Evolutionary conservation across 2,888 invertebrate genomes (phyloP).

Genomic region (Callimorpha dominula): DNA sequence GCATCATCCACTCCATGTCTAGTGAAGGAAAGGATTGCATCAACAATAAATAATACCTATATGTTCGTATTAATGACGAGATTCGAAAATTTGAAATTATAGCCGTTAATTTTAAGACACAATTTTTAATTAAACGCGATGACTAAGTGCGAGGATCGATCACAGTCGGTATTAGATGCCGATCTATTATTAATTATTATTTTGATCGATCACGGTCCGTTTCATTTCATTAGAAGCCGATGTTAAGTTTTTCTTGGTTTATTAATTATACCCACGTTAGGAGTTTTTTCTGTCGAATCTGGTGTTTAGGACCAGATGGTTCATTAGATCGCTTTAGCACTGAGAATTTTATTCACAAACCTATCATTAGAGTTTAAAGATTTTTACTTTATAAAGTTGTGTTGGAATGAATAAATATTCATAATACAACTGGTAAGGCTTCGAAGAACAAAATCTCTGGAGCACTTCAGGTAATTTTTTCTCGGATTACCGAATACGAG

Average conservation of each 20-base stretch:
- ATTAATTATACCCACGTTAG: constrained; percentile 65
- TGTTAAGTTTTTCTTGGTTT: constrained; percentile 70
- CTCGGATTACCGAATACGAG: constrained; percentile 67
- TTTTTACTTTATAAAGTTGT: not conserved
- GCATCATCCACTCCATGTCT: constrained; percentile 43
- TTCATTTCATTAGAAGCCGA: constrained; percentile 81
- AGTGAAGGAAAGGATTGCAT: constrained; percentile 48
- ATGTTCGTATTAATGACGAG: constrained; percentile 68
- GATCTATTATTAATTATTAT: constrained; percentile 86
- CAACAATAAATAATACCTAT: constrained; percentile 50
- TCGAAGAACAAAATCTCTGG: constrained; percentile 46
- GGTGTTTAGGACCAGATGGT: constrained; percentile 42
- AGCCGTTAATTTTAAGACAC: constrained; percentile 80
- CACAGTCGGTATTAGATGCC: constrained; percentile 74
- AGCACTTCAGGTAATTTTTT: constrained; percentile 72
- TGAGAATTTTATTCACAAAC: not conserved
- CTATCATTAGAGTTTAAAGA: not conserved
- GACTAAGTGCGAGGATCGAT: constrained; percentile 83
- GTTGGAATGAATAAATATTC: constrained; percentile 16
- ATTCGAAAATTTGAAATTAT: constrained; percentile 71
- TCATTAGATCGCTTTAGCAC: not conserved
- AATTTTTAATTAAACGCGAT: constrained; percentile 86
- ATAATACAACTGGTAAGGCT: constrained; percentile 26
- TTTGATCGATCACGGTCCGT: constrained; percentile 83
- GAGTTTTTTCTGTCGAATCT: constrained; percentile 38